phyloP scores from a whole-genome alignment of 2,888 invertebrate species.

The Sylvicola fuscatus region DNA sequence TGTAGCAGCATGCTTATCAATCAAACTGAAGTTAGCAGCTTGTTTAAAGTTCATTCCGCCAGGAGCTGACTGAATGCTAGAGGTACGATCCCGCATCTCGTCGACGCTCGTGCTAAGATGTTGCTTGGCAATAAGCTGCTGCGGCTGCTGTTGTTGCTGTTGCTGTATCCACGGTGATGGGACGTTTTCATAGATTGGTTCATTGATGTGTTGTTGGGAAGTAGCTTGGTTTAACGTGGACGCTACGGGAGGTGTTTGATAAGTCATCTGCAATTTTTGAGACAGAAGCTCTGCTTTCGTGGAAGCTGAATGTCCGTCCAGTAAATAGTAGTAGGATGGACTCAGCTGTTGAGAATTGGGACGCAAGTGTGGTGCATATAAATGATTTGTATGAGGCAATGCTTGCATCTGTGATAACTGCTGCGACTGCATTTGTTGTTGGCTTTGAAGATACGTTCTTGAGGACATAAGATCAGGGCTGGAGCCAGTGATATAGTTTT shows the following conservation, averaged over 20 bases:
- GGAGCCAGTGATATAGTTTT: constrained; percentile 45
- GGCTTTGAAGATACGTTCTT: constrained; percentile 34
- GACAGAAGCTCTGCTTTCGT: background rate
- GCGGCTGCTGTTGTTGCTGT: background rate
- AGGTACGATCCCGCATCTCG: constrained; percentile 28
- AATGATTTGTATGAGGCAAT: background rate
- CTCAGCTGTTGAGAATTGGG: constrained; percentile 1
- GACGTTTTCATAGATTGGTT: constrained; percentile 68
- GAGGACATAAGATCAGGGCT: constrained; percentile 62
- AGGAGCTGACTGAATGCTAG: constrained; percentile 51
- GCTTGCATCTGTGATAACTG: background rate
- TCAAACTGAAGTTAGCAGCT: constrained; percentile 25
- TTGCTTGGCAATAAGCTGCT: constrained; percentile 10
- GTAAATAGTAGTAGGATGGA: background rate
- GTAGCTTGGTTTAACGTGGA: constrained; percentile 22
- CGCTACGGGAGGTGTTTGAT: background rate
- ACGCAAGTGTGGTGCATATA: background rate
- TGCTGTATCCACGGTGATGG: constrained; percentile 46
- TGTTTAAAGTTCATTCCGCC: constrained; percentile 31
- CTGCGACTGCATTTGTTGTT: constrained; percentile 4
- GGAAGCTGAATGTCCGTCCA: background rate
- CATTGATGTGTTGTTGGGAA: constrained; percentile 27
- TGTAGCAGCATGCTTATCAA: constrained; percentile 13
- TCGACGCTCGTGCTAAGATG: constrained; percentile 5
- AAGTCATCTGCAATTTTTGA: background rate